These are phyloP conservation scores for Martes flavigula DNA, from an alignment of 2,797 vertebrate species.

Conservation along the genomic window DNA sequence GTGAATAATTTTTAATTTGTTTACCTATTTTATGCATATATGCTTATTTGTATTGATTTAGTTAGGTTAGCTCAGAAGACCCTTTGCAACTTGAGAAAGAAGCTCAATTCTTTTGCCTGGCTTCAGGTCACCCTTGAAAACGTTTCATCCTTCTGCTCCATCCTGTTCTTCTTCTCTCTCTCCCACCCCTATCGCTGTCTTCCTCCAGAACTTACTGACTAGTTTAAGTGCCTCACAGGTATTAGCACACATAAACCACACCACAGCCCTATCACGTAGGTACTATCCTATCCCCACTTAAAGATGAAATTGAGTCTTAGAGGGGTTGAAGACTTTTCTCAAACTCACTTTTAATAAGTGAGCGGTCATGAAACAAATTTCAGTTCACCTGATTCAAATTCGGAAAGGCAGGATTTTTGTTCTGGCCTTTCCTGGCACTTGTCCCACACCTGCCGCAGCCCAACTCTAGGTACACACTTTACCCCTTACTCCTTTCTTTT, in stretches of 20 bases:
- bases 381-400: neutral
- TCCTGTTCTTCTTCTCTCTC: neutral
- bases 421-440: neutral
- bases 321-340: neutral
- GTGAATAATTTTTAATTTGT: neutral
- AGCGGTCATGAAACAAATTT: neutral
- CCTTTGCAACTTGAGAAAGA: neutral
- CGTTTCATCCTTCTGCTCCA: neutral
- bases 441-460: too few relatives aligned
- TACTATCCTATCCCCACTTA: neutral
- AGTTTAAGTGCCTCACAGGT: neutral
- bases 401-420: neutral
- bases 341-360: neutral
- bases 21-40: neutral
- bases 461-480: rapidly evolving
- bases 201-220: neutral
- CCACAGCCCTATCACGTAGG: too few relatives aligned
- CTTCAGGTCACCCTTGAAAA: neutral
- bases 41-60: neutral
- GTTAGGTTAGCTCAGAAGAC: neutral
- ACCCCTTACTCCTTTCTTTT: neutral
- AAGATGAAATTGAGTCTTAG: neutral
- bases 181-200: rapidly evolving
- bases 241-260: neutral
- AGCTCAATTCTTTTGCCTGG: neutral